Percentiles rank a stretch among this genome's conserved stretches.
phyloP scores from a whole-genome alignment of 2,888 invertebrate genomes.

The Petrolisthes cinctipes region DNA sequence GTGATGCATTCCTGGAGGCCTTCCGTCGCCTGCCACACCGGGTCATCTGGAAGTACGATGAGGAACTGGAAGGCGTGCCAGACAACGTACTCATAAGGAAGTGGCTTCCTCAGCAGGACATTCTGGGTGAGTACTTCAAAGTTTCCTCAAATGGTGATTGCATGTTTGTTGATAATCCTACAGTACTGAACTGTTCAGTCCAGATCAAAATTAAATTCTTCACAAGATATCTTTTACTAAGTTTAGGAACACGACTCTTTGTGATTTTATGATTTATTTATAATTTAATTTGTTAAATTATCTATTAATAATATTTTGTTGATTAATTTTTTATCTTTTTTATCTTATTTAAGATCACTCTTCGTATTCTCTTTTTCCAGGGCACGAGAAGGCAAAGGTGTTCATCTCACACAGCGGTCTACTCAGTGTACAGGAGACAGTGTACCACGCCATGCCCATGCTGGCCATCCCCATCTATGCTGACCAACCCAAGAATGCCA shows the following conservation, averaged over 20 bases:
- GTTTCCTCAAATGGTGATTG: no score
- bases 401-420: slow-evolving; percentile 54
- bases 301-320: background rate
- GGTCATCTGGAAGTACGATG: slow-evolving; percentile 47
- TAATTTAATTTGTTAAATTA: background rate
- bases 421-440: slow-evolving; percentile 53
- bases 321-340: no score
- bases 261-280: background rate
- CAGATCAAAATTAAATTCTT: no score
- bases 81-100: slow-evolving; percentile 43
- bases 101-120: slow-evolving; percentile 28
- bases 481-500: slow-evolving; percentile 57
- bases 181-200: no score
- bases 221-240: no score
- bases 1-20: slow-evolving; percentile 80
- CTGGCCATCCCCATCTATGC: slow-evolving; percentile 54
- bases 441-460: slow-evolving; percentile 49
- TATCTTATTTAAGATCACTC: no score
- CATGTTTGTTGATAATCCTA: no score
- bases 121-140: slow-evolving; percentile 15
- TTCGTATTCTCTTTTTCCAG: background rate
- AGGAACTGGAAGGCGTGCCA: slow-evolving; percentile 31
- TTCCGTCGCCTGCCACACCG: slow-evolving; percentile 80
- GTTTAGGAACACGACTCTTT: no score
- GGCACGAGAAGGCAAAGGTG: slow-evolving; percentile 33